These are phyloP conservation scores for Cyclophora punctaria DNA, from an alignment of 2,888 invertebrate species.

Conservation along the genomic window DNA sequence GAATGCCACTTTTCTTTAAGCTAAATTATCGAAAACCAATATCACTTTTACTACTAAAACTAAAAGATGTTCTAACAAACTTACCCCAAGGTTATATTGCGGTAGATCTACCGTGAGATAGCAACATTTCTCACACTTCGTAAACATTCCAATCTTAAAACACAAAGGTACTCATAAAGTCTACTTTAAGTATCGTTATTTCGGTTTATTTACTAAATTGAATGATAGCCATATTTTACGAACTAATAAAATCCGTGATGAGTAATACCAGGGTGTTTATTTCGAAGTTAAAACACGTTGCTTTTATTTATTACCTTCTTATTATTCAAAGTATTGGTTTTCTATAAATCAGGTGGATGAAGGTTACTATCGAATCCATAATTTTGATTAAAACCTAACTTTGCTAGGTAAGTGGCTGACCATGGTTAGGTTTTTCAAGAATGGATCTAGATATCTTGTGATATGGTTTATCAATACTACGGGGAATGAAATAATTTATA, in stretches of 20 bases:
- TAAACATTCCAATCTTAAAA: too few relatives aligned
- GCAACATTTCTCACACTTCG: too few relatives aligned
- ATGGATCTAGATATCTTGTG: too few relatives aligned
- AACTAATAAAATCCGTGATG: conserved; percentile 13
- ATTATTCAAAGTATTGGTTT: conserved; percentile 4
- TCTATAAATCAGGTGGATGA: conserved; percentile 1
- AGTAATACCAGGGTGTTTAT: conserved; percentile 19
- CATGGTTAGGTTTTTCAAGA: too few relatives aligned
- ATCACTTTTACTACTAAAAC: too few relatives aligned
- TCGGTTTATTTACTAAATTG: conserved; percentile 19
- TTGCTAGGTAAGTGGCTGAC: conserved; percentile 20
- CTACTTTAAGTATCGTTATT: conserved; percentile 7
- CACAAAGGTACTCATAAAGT: conserved; percentile 5
- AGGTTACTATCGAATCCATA: not conserved
- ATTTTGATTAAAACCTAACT: conserved; percentile 22
- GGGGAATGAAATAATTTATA: too few relatives aligned
- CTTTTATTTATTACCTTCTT: conserved; percentile 3
- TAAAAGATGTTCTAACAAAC: too few relatives aligned
- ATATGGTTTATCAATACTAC: too few relatives aligned
- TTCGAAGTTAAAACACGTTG: conserved; percentile 9
- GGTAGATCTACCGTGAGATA: too few relatives aligned
- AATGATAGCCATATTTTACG: conserved; percentile 19
- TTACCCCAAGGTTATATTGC: too few relatives aligned
- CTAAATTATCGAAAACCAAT: too few relatives aligned
- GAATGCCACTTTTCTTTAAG: too few relatives aligned